phyloP scores from a whole-genome alignment of 1,140 invertebrate species.

The Linepithema humile region DNA sequence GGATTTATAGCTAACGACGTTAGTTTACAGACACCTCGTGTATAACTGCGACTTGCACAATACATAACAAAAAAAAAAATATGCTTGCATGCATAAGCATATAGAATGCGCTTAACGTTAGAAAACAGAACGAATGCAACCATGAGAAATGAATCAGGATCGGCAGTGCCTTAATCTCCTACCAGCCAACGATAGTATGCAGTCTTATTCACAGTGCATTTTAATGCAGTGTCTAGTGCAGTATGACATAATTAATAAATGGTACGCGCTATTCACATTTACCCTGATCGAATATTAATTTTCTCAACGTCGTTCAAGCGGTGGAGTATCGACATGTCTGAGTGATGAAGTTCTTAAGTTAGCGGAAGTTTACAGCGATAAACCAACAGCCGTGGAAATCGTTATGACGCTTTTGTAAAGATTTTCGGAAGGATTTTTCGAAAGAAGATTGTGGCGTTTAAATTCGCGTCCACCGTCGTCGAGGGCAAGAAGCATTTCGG shows the following conservation, averaged over 20 bases:
- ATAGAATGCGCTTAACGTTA: neutral
- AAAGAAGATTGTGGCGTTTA: constrained; percentile 53
- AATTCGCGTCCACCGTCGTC: neutral
- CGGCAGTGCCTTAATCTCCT: neutral
- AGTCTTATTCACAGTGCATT: constrained; percentile 10
- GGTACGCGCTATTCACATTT: neutral
- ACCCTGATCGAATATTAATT: too few relatives aligned
- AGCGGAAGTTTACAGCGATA: neutral
- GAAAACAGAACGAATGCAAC: neutral
- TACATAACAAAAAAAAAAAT: constrained; percentile 15
- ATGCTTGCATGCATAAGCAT: neutral
- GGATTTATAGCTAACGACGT: neutral
- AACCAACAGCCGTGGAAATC: neutral
- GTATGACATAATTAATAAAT: neutral
- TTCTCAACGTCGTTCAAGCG: too few relatives aligned
- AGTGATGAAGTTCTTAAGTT: neutral
- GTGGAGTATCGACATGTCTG: neutral
- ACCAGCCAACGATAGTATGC: constrained; percentile 1
- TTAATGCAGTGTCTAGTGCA: neutral
- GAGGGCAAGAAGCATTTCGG: constrained; percentile 21
- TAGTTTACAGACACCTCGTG: neutral
- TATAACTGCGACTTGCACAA: constrained; percentile 24
- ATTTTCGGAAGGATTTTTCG: constrained; percentile 20
- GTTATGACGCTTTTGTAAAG: constrained; percentile 2
- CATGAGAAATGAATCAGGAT: constrained; percentile 25